These are phyloP conservation scores for Emydoidea blandingii DNA, from an alignment of 2,797 vertebrate genomes.

Conservation along the genomic window DNA sequence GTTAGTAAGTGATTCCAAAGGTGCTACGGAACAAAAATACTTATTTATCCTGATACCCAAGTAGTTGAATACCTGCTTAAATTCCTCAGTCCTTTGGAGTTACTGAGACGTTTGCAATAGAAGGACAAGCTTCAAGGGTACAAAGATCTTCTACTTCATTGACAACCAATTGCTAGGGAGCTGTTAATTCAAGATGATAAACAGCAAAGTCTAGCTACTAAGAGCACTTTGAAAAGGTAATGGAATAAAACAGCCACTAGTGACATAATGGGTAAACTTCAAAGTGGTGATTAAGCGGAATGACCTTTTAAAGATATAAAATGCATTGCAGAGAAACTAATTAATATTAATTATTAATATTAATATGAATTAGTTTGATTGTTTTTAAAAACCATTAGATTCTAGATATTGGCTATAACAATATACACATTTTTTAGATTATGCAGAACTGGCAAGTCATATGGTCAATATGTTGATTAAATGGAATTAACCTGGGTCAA, in stretches of 20 bases:
- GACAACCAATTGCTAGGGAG: background rate
- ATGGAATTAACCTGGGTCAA: background rate
- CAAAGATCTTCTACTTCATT: background rate
- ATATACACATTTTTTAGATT: background rate
- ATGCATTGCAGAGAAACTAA: background rate
- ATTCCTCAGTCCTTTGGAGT: background rate
- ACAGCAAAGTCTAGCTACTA: background rate
- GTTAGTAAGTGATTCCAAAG: background rate
- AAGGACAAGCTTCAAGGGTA: background rate
- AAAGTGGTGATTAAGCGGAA: background rate
- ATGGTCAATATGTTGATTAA: too few species aligned
- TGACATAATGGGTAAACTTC: background rate
- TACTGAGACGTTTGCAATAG: background rate
- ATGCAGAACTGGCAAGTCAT: background rate
- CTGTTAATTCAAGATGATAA: background rate
- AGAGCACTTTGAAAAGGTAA: background rate
- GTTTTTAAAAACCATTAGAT: background rate
- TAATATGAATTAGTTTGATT: too few species aligned
- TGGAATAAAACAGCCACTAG: background rate
- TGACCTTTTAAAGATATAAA: background rate
- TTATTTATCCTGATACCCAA: background rate
- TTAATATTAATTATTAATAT: too few species aligned
- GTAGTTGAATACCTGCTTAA: background rate
- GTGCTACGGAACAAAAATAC: background rate
- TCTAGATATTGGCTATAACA: background rate